phyloP scores from a whole-genome alignment of 2,888 invertebrate species.

The Eilema sororculum region DNA sequence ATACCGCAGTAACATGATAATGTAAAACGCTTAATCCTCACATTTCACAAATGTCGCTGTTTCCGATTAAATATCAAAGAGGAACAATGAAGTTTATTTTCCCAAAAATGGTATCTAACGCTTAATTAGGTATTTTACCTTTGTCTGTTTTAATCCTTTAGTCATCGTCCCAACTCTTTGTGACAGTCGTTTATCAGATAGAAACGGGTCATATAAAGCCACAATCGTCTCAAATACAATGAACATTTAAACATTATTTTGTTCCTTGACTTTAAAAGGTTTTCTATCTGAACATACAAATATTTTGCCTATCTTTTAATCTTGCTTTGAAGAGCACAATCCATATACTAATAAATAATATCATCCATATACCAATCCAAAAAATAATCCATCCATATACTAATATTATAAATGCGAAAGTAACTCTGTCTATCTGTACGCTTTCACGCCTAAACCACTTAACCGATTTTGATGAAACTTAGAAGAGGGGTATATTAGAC shows the following conservation, averaged over 20 bases:
- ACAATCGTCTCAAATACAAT: conserved; percentile 19
- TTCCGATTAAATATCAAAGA: conserved; percentile 13
- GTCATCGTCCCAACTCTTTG: conserved; percentile 19
- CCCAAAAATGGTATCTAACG: conserved; percentile 9
- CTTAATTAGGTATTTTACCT: conserved; percentile 18
- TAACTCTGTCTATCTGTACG: no score
- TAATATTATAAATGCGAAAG: no score
- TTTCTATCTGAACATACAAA: neutral
- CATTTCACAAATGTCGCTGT: conserved; percentile 8
- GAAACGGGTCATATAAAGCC: conserved; percentile 19
- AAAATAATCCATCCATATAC: no score
- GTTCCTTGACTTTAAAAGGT: neutral
- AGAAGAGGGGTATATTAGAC: no score
- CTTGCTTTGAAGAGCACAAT: neutral
- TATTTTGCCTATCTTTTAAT: neutral
- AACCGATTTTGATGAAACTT: no score
- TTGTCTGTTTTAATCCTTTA: conserved; percentile 20
- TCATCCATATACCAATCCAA: no score
- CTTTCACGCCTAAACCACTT: no score
- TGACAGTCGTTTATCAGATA: conserved; percentile 16
- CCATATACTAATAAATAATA: no score
- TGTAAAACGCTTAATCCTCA: neutral
- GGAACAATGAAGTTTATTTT: conserved; percentile 10
- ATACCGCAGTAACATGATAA: neutral
- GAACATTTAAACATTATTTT: conserved; percentile 7